phyloP scores from a whole-genome alignment of 2,797 vertebrate species.

The Spinus pinus region DNA sequence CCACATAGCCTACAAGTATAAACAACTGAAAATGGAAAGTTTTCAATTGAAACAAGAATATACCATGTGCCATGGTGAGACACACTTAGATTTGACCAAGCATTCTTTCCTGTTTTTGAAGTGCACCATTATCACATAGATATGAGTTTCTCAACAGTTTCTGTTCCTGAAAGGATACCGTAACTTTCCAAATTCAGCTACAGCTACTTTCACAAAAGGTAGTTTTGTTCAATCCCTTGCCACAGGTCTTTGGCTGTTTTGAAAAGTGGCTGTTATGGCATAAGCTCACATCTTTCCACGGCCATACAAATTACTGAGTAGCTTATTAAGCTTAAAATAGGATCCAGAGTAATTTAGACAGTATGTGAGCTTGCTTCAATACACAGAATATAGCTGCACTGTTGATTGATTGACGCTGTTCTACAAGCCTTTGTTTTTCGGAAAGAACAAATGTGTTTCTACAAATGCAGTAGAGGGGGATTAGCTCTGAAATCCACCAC shows the following conservation, averaged over 20 bases:
- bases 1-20: accelerated
- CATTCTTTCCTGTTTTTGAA: not conserved
- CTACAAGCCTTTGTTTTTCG: not conserved
- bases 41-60: not conserved
- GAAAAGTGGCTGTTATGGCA: not conserved
- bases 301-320: not conserved
- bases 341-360: not conserved
- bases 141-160: accelerated
- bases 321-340: not conserved
- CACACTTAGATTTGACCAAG: not conserved
- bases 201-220: not conserved
- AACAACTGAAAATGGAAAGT: not conserved
- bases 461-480: not conserved
- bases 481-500: slow-evolving; percentile 2
- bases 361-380: not conserved
- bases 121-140: not conserved
- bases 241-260: not conserved
- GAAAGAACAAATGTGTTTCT: not conserved
- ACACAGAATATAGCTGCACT: not conserved
- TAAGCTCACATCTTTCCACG: not conserved
- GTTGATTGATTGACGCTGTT: not conserved
- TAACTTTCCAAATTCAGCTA: not conserved
- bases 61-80: accelerated
- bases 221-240: not conserved
- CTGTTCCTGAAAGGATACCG: not conserved